A percentile compares a stretch with the other conserved stretches of the same genome.
phyloP scores from a whole-genome alignment of 2,888 invertebrate species.

The Acrocyrtus sp. region DNA sequence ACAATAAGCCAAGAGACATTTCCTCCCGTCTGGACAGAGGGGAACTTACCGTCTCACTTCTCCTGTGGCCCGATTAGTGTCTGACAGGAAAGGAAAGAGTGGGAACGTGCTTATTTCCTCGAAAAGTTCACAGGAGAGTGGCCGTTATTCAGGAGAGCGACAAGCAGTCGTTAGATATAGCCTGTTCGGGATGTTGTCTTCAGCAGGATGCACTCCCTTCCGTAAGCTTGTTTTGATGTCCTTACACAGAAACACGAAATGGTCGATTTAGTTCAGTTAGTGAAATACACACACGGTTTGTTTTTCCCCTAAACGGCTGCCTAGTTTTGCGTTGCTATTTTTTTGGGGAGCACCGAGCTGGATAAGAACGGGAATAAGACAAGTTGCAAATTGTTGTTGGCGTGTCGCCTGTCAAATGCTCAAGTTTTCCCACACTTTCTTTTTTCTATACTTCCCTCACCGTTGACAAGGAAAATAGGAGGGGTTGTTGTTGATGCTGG shows the following conservation, averaged over 20 bases:
- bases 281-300: constrained; percentile 5
- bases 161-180: constrained; percentile 45
- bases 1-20: constrained; percentile 14
- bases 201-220: too few relatives aligned
- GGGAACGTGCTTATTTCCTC: constrained; percentile 42
- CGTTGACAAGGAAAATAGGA: constrained; percentile 27
- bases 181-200: too few relatives aligned
- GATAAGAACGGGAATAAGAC: constrained; percentile 46
- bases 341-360: constrained; percentile 22
- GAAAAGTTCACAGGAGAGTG: constrained; percentile 16
- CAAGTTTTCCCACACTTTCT: constrained; percentile 51
- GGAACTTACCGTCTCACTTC: constrained; percentile 42
- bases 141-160: constrained; percentile 35
- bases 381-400: constrained; percentile 55
- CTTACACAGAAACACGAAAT: too few relatives aligned
- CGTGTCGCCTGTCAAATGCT: constrained; percentile 52
- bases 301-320: not conserved
- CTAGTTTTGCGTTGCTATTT: constrained; percentile 9
- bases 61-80: constrained; percentile 45
- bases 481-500: constrained; percentile 28
- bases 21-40: not conserved
- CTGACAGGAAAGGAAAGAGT: constrained; percentile 44
- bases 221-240: too few relatives aligned
- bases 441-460: constrained; percentile 16
- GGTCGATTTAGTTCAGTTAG: constrained; percentile 40